Conservation (phyloP, 2,113 vertebrate genomes). For the Nesogale talazaci region DNA sequence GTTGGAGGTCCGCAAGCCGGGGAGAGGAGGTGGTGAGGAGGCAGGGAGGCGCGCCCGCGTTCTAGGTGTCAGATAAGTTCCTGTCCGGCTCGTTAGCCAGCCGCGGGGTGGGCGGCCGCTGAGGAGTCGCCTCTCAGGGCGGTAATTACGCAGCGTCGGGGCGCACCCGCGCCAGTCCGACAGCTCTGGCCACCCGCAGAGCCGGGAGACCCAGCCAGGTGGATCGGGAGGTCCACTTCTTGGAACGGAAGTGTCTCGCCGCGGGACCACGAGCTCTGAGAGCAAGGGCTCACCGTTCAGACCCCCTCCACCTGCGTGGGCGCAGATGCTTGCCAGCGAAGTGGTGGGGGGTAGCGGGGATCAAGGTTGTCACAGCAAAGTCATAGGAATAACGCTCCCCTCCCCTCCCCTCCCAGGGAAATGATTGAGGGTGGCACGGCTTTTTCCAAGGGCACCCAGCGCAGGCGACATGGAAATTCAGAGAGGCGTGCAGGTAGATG, state of each 20-base stretch:
- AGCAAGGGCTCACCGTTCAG: neutral
- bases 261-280: neutral
- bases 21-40: neutral
- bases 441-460: neutral
- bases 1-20: neutral
- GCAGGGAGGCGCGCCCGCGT: neutral
- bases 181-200: conserved; percentile 81
- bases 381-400: neutral
- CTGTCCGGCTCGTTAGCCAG: conserved; percentile 89
- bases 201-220: conserved; percentile 72
- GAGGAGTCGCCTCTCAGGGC: conserved; percentile 87
- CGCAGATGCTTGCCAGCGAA: neutral
- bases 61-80: conserved; percentile 85
- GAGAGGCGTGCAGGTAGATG: conserved; percentile 18
- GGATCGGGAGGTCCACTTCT: neutral
- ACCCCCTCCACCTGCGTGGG: neutral
- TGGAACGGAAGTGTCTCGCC: neutral
- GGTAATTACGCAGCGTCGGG: conserved; percentile 90
- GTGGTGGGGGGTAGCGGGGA: neutral
- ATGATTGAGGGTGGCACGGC: conserved; percentile 23
- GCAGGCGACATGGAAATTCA: conserved; percentile 23
- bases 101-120: conserved; percentile 83
- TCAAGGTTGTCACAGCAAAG: conserved; percentile 61
- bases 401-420: neutral
- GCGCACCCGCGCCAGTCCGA: conserved; percentile 86